Base-by-base conservation (phyloP, 2,888 invertebrate genomes). In the Chrysolina haemoptera region DNA sequence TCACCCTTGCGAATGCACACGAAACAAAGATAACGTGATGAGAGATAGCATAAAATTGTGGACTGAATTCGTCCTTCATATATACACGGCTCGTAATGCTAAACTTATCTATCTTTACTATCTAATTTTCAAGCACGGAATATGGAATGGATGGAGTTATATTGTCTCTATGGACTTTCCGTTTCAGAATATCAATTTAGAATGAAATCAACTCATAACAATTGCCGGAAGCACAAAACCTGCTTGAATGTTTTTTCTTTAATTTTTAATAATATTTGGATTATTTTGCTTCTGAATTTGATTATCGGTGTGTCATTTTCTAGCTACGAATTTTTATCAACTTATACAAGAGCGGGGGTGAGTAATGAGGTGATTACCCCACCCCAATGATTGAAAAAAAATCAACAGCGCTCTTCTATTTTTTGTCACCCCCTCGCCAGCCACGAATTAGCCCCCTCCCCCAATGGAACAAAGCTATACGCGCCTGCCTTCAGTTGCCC, bases 51-150 rank as follows among this genome's bases (percentile, higher is more conserved):
- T 64, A 62, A 74, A 71, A 71, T 73, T 73, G 68, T 76, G 68
- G 63, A 68, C 63, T 76, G 64, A 63, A 68, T 70, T 74, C 65
- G 71, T 65, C 76, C 70, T 76, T 73, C 68, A 68, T 69, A 73
- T 22, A 70, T 40, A 70, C 66, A 62, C 18, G 66, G 22, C 62
- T 72, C 66, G 70, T 74, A 73, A 74, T 75, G 70, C 73, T 72
- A 35, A 65, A 67, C 63, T 74, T 77, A 77, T 77, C 78, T 76
- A 63, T 27, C n/a, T 73, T 71, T 74, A 43, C 69, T 43, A 78
- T 78, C 78, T 71, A 68, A 46, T 67, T 70, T 72, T 66, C 70
- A 62, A 70, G 70, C 78, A 78, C 76, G 78, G 64, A 71, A 77
- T 75, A 53, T 74, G 64, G 68, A 72, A 77, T 27, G 66, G 63